These are phyloP conservation scores for Nomada ferruginata DNA, from an alignment of 2,888 invertebrate species.

Conservation along the genomic window DNA sequence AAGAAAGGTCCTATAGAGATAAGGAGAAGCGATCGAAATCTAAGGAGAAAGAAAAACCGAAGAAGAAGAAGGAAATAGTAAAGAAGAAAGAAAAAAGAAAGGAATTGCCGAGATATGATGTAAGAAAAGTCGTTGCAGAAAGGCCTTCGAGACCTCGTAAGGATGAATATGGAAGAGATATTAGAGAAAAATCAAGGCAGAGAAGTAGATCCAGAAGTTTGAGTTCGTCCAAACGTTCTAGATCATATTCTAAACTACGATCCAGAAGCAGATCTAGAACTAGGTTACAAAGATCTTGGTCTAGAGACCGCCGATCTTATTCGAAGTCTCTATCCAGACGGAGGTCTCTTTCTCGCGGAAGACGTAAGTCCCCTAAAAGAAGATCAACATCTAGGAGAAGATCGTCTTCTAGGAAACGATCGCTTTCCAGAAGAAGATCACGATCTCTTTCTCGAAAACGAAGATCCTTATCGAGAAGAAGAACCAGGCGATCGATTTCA, in stretches of 20 bases:
- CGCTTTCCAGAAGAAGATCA: slow-evolving; percentile 68
- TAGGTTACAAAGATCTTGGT: slow-evolving; percentile 78
- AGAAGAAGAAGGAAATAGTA: slow-evolving; percentile 78
- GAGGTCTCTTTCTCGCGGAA: slow-evolving; percentile 76
- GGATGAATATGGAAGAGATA: slow-evolving; percentile 92
- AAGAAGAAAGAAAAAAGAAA: slow-evolving; percentile 88
- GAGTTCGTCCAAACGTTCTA: slow-evolving; percentile 77
- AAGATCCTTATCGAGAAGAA: slow-evolving; percentile 72
- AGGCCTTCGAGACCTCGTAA: slow-evolving; percentile 87
- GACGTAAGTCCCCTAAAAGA: slow-evolving; percentile 73
- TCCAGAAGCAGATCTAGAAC: slow-evolving; percentile 79
- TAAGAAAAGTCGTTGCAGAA: slow-evolving; percentile 90
- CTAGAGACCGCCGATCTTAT: slow-evolving; percentile 73
- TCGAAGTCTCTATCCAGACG: slow-evolving; percentile 74
- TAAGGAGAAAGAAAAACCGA: slow-evolving; percentile 83
- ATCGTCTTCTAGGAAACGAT: slow-evolving; percentile 70
- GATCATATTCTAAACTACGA: slow-evolving; percentile 78
- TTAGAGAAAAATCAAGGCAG: slow-evolving; percentile 79
- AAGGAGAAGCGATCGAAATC: slow-evolving; percentile 83
- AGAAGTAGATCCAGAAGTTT: slow-evolving; percentile 73
- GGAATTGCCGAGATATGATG: slow-evolving; percentile 93
- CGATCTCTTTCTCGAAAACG: slow-evolving; percentile 76
- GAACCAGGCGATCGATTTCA: slow-evolving; percentile 72
- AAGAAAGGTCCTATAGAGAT: slow-evolving; percentile 92
- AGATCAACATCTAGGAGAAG: slow-evolving; percentile 77